Conservation (phyloP, 2,888 invertebrate species). For the Lymantria dispar region DNA sequence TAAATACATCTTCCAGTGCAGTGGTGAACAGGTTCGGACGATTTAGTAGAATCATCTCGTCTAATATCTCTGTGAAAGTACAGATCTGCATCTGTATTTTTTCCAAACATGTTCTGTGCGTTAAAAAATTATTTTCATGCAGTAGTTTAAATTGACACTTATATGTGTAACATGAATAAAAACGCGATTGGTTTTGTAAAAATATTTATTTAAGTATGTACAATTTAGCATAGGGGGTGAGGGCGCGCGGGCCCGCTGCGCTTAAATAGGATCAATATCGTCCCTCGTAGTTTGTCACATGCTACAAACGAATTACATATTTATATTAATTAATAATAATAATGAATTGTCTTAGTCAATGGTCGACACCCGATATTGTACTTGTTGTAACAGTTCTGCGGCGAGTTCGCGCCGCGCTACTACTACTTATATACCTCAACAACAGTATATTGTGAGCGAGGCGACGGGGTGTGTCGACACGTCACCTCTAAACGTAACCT, state of each 20-base stretch:
- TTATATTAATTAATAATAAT: not conserved
- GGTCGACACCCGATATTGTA: constrained; percentile 4
- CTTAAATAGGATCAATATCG: not conserved
- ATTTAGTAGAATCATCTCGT: too few relatives aligned
- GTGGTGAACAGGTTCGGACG: too few relatives aligned
- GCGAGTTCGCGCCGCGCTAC: constrained; percentile 9
- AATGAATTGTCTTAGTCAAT: not conserved
- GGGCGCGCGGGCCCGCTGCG: constrained; percentile 3
- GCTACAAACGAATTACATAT: constrained; percentile 1
- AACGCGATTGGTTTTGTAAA: constrained; percentile 53
- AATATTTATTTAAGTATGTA: constrained; percentile 71
- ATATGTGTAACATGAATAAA: not conserved
- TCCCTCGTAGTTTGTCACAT: not conserved
- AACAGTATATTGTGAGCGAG: not conserved
- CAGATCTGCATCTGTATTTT: too few relatives aligned
- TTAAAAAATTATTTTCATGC: too few relatives aligned
- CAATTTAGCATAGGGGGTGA: constrained; percentile 57
- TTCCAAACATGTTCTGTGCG: too few relatives aligned
- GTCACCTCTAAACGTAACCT: constrained; percentile 10
- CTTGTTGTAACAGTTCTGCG: constrained; percentile 3
- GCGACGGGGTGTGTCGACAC: constrained; percentile 9
- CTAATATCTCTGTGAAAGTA: too few relatives aligned
- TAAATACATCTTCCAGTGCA: too few relatives aligned
- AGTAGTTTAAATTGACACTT: too few relatives aligned
- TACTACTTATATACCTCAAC: constrained; percentile 11